These are phyloP conservation scores for Prunella himalayana DNA, from an alignment of 2,113 vertebrate species.

Conservation along the genomic window DNA sequence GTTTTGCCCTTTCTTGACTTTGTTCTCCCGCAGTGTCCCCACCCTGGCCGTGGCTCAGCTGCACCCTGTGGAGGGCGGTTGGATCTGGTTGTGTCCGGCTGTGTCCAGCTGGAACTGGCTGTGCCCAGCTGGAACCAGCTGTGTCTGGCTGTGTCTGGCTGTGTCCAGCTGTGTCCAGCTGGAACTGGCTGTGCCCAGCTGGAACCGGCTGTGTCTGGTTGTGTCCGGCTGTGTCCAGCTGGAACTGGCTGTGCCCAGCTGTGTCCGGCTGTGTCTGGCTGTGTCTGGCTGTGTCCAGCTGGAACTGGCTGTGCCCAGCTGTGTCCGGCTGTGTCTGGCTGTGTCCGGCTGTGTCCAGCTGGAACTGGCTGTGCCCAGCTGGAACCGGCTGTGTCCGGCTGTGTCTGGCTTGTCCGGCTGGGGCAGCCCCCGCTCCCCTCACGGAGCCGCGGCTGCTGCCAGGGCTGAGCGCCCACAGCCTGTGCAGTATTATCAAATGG, in stretches of 20 bases:
- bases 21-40: fast-evolving
- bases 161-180: too few species aligned
- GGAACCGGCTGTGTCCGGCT: fast-evolving
- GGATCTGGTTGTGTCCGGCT: background rate
- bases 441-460: fast-evolving
- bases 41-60: fast-evolving
- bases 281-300: too few species aligned
- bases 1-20: background rate
- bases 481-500: fast-evolving
- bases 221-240: fast-evolving
- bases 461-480: fast-evolving
- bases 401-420: fast-evolving
- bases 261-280: too few species aligned
- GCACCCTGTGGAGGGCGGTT: fast-evolving
- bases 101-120: background rate
- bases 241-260: too few species aligned
- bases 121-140: fast-evolving
- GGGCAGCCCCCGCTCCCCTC: background rate
- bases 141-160: fast-evolving
- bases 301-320: too few species aligned
- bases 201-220: fast-evolving
- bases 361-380: fast-evolving
- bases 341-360: too few species aligned
- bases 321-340: background rate
- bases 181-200: fast-evolving